Conservation (phyloP, 2,113 vertebrate species). For the Atrichornis clamosus region DNA sequence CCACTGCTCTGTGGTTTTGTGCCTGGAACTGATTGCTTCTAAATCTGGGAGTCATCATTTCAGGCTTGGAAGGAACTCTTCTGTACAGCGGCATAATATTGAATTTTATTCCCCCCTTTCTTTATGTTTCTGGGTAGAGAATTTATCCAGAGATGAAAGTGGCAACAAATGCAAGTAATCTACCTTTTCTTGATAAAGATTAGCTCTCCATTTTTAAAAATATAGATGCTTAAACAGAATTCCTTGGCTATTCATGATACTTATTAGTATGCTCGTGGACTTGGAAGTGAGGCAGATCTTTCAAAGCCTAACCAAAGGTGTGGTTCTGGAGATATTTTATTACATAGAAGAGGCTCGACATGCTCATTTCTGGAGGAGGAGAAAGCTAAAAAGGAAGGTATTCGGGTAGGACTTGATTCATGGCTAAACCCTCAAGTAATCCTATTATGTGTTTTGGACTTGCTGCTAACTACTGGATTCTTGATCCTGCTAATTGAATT, state of each 20-base stretch:
- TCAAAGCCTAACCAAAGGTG: not conserved
- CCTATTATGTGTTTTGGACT: not conserved
- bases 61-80: not conserved
- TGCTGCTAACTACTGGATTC: not conserved
- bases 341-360: not conserved
- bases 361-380: not conserved
- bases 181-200: not conserved
- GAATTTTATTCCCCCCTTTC: not conserved
- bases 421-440: not conserved
- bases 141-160: not conserved
- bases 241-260: not conserved
- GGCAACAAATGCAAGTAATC: not conserved
- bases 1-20: not conserved
- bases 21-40: not conserved
- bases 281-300: not conserved
- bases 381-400: not conserved
- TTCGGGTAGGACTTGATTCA: not conserved
- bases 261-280: not conserved
- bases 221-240: not conserved
- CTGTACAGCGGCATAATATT: not conserved
- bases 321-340: not conserved
- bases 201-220: not conserved
- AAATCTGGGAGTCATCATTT: not conserved
- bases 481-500: constrained; percentile 36
- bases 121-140: not conserved